Conservation (phyloP, 2,888 invertebrate species). For the Sphaerophoria taeniata region DNA sequence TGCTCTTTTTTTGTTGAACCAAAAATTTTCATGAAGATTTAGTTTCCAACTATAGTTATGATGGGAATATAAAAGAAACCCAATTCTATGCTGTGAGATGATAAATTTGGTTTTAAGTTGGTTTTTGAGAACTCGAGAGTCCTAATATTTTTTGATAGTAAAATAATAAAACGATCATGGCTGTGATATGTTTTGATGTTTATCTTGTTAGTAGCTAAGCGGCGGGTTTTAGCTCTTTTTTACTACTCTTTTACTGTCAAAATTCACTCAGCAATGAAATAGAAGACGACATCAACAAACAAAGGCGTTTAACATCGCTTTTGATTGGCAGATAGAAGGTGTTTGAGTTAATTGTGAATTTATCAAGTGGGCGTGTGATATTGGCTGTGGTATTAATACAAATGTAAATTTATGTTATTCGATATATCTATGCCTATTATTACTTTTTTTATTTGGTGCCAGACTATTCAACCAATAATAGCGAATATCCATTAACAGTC, state of each 20-base stretch:
- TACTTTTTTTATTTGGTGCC: too few species aligned
- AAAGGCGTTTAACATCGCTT: constrained; percentile 25
- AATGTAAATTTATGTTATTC: background rate
- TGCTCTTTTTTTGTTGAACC: constrained; percentile 31
- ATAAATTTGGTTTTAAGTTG: constrained; percentile 3
- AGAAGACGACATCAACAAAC: constrained; percentile 14
- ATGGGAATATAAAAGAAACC: constrained; percentile 17
- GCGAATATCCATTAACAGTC: too few species aligned
- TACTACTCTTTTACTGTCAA: constrained; percentile 9
- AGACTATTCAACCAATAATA: too few species aligned
- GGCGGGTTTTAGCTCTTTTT: background rate
- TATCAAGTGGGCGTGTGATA: constrained; percentile 14
- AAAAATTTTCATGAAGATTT: constrained; percentile 44
- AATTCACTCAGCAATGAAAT: constrained; percentile 26
- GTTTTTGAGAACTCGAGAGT: background rate
- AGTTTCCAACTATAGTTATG: constrained; percentile 9
- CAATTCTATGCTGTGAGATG: constrained; percentile 14
- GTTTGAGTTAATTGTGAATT: constrained; percentile 18
- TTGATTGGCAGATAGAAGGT: constrained; percentile 28
- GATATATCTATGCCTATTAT: too few species aligned
- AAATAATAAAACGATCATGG: constrained; percentile 11
- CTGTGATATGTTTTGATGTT: constrained; percentile 7
- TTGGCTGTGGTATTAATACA: background rate
- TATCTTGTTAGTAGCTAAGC: background rate
- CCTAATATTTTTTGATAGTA: constrained; percentile 27